Evolutionary conservation across 2,888 invertebrate genomes (phyloP).

Genomic region (Polyommatus iphigenia): DNA sequence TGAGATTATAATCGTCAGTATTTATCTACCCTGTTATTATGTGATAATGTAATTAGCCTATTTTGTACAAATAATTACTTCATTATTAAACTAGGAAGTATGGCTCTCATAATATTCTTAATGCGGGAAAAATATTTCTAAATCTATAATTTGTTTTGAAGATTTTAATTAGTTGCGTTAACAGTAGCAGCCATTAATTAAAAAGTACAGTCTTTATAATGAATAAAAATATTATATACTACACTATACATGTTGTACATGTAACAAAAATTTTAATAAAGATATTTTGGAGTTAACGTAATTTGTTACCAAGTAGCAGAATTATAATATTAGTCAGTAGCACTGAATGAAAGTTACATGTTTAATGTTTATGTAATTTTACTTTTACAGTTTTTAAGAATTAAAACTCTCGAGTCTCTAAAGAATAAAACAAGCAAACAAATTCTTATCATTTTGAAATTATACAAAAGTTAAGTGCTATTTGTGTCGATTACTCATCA

Average conservation of each 20-base stretch:
- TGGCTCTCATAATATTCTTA: not conserved
- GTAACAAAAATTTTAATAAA: not conserved
- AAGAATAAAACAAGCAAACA: not conserved
- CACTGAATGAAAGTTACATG: not conserved
- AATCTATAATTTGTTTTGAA: not conserved
- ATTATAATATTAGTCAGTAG: not conserved
- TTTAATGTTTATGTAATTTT: not conserved
- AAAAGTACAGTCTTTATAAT: not conserved
- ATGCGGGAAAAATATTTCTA: not conserved
- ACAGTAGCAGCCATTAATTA: not conserved
- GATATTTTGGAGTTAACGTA: not conserved
- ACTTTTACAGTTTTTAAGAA: not conserved
- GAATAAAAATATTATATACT: not conserved
- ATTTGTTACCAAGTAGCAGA: not conserved
- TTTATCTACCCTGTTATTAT: conserved; percentile 17
- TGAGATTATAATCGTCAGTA: conserved; percentile 22
- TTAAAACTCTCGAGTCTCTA: not conserved
- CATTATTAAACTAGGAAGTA: not conserved
- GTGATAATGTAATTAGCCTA: conserved; percentile 24
- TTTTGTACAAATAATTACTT: conserved; percentile 1
- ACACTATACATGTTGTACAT: not conserved
- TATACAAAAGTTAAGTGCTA: not conserved
- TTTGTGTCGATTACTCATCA: not conserved
- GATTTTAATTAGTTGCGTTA: not conserved
- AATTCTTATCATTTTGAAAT: not conserved